Percentiles rank a stretch among this genome's conserved stretches.
Conservation (phyloP, 2,113 vertebrate genomes). For the Campylorhamphus procurvoides region DNA sequence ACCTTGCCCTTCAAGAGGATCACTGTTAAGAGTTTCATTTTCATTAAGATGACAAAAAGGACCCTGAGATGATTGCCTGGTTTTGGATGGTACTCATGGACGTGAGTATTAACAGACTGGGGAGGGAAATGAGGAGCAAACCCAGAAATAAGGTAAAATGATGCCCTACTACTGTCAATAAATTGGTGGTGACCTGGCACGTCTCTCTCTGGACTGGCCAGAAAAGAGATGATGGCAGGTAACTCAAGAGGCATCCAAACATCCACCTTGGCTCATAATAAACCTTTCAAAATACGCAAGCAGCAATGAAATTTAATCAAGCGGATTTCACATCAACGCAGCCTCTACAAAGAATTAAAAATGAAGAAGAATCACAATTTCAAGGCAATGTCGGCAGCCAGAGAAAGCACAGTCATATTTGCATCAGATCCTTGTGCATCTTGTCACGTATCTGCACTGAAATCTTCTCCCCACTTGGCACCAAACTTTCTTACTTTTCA, state of each 20-base stretch:
- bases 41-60: slow-evolving; percentile 2
- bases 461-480: slow-evolving; percentile 15
- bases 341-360: neutral
- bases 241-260: neutral
- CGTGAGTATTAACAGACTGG: neutral
- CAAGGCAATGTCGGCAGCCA: neutral
- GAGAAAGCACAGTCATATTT: slow-evolving; percentile 8
- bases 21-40: neutral
- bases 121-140: neutral
- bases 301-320: neutral
- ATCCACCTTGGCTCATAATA: neutral
- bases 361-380: neutral
- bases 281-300: neutral
- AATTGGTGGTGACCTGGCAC: neutral
- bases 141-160: neutral
- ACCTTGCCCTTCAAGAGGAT: neutral
- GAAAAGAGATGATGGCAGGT: neutral
- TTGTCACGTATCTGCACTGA: neutral
- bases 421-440: neutral
- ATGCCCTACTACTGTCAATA: neutral
- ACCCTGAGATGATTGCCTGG: neutral
- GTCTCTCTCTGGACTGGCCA: neutral
- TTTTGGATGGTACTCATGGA: neutral
- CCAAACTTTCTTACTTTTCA: slow-evolving; percentile 10
- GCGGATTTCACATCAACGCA: neutral